Percentiles rank a stretch among this genome's conserved stretches.
These are phyloP conservation scores for Amblyraja radiata DNA, from an alignment of 2,797 vertebrate species.

Conservation along the genomic window DNA sequence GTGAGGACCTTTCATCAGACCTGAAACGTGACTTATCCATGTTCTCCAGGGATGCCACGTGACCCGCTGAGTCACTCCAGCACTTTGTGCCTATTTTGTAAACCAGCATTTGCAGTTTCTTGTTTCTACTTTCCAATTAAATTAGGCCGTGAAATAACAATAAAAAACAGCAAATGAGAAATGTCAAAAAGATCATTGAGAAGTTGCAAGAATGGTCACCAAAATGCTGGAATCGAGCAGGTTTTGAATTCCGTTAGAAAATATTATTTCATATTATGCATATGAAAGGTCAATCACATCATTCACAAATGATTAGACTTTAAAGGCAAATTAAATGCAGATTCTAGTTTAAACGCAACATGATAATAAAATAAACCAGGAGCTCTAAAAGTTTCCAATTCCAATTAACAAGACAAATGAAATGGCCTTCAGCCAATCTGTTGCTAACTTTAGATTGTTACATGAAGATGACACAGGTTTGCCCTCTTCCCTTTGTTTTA, in stretches of 20 bases:
- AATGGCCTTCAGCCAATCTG: not conserved
- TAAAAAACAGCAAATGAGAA: not conserved
- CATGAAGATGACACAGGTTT: not conserved
- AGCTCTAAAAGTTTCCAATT: not conserved
- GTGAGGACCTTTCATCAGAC: no score
- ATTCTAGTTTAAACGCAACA: no score
- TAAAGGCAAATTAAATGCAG: constrained; percentile 29
- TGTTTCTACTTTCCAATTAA: not conserved
- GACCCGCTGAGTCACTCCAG: no score
- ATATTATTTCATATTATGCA: constrained; percentile 19
- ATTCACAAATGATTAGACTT: constrained; percentile 5
- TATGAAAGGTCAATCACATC: not conserved
- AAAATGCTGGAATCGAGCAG: not conserved
- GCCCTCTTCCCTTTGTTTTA: not conserved
- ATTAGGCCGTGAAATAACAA: not conserved
- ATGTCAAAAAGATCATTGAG: not conserved
- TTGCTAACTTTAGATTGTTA: not conserved
- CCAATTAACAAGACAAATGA: not conserved
- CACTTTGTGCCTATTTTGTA: no score
- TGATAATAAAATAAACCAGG: constrained; percentile 9
- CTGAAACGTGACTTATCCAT: no score
- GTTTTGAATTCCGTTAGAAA: not conserved
- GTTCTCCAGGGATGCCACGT: no score
- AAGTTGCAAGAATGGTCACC: not conserved
- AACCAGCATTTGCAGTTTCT: no score